Evolutionary conservation across 2,113 vertebrate species (phyloP).

Genomic region (Leptobrachium leishanense): DNA sequence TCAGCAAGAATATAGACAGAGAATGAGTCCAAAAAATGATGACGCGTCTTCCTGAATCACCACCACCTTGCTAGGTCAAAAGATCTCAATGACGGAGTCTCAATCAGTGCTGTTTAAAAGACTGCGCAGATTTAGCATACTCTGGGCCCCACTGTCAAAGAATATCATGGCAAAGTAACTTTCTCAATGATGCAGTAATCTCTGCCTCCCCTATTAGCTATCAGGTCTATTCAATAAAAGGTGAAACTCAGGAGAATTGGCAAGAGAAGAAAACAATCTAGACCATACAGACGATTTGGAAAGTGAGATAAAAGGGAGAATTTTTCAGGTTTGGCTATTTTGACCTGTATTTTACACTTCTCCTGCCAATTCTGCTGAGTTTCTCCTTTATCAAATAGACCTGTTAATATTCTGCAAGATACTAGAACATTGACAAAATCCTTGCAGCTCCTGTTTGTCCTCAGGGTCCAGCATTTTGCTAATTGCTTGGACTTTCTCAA

Average conservation of each 20-base stretch:
- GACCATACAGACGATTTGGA: no score
- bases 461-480: background rate
- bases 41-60: no score
- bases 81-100: background rate
- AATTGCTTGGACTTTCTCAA: background rate
- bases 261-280: no score
- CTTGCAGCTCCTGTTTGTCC: background rate
- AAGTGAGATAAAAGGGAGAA: no score
- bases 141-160: background rate
- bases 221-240: no score
- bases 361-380: no score
- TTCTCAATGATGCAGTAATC: background rate
- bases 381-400: no score
- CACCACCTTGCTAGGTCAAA: background rate
- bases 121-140: background rate
- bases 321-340: no score
- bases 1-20: no score
- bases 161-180: background rate
- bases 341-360: no score
- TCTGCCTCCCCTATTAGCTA: background rate
- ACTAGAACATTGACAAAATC: background rate
- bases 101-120: background rate
- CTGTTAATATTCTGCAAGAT: background rate
- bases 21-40: no score
- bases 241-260: no score